phyloP scores from a whole-genome alignment of 2,797 vertebrate species.

The Xiphorhynchus erythropygius region DNA sequence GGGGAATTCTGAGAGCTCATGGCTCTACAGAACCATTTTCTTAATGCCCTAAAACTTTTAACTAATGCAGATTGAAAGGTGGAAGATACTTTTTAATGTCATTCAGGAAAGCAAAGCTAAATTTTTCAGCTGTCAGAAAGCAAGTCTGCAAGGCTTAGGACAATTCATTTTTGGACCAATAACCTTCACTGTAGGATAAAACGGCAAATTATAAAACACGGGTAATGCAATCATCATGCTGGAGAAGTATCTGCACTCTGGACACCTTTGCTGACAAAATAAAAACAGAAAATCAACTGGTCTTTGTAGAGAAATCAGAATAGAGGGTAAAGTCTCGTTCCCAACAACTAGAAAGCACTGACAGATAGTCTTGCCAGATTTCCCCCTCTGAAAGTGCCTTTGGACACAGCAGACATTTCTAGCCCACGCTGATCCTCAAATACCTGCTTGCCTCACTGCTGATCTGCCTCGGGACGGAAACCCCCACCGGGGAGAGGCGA shows the following conservation, averaged over 20 bases:
- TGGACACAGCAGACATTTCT: not conserved
- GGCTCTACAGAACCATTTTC: not conserved
- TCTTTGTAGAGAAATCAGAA: not conserved
- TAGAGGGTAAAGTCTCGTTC: not conserved
- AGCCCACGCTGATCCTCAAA: not conserved
- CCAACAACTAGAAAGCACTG: not conserved
- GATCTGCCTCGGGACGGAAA: not conserved
- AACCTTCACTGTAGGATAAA: not conserved
- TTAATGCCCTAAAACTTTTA: not conserved
- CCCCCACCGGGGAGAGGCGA: not conserved
- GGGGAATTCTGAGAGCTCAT: not conserved
- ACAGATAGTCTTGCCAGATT: not conserved
- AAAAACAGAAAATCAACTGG: not conserved
- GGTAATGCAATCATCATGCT: accelerated
- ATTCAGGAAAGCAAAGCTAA: not conserved
- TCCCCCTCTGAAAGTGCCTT: not conserved
- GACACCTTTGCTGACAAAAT: not conserved
- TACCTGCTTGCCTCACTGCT: not conserved
- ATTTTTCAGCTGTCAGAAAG: not conserved
- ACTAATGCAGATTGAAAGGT: not conserved
- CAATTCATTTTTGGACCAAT: not conserved
- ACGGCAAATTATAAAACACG: not conserved
- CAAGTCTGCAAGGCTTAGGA: not conserved
- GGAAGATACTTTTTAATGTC: not conserved
- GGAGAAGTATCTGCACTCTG: not conserved